Conservation (phyloP, 2,888 invertebrate species). For the Clunio marinus region DNA sequence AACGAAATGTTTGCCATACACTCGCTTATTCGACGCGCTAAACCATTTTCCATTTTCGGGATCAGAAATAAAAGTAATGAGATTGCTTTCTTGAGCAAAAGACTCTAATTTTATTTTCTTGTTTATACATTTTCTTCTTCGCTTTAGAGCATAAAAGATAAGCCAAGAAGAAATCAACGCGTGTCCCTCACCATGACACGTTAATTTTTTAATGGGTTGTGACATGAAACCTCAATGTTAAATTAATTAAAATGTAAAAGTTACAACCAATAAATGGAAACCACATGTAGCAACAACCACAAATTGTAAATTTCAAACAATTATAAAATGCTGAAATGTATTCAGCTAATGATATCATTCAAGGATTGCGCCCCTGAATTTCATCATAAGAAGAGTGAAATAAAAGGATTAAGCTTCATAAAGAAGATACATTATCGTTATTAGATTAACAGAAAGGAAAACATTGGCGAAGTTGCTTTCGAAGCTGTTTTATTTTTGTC, state of each 20-base stretch:
- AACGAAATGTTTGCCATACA: slow-evolving; percentile 21
- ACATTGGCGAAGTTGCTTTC: too few species aligned
- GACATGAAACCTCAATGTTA: slow-evolving; percentile 24
- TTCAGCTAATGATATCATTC: too few species aligned
- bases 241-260: too few species aligned
- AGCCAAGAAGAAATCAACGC: not conserved
- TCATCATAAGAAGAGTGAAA: not conserved
- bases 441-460: slow-evolving; percentile 14
- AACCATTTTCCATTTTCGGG: not conserved
- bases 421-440: slow-evolving; percentile 19
- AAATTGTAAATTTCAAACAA: too few species aligned
- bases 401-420: slow-evolving; percentile 1
- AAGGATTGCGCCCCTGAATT: too few species aligned
- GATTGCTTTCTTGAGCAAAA: slow-evolving; percentile 36
- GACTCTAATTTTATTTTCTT: slow-evolving; percentile 35
- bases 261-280: too few species aligned
- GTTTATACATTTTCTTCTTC: slow-evolving; percentile 19
- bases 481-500: too few species aligned
- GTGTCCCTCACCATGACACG: slow-evolving; percentile 6
- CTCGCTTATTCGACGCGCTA: not conserved
- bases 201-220: slow-evolving; percentile 28
- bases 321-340: too few species aligned
- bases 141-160: not conserved
- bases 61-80: slow-evolving; percentile 38
- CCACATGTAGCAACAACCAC: too few species aligned